Percentiles rank a stretch among this genome's conserved stretches.
These are phyloP conservation scores for Theristicus caerulescens DNA, from an alignment of 2,113 vertebrate genomes.

Conservation along the genomic window DNA sequence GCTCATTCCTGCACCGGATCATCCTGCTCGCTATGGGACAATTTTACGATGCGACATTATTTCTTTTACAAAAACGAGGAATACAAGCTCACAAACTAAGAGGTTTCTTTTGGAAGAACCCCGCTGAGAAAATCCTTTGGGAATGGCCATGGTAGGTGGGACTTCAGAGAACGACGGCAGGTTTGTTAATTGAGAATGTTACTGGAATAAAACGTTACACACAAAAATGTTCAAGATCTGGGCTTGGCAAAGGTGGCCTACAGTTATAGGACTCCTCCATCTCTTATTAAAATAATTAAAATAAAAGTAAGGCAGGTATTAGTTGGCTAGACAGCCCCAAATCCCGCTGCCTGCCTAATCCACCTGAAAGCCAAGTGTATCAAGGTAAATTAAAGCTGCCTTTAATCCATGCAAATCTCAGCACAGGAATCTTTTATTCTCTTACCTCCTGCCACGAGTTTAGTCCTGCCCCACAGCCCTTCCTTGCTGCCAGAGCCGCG, in stretches of 20 bases:
- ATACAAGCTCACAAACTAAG: not conserved
- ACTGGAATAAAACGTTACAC: not conserved
- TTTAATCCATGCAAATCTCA: slow-evolving; percentile 60
- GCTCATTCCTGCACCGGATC: not conserved
- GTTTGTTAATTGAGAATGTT: accelerated
- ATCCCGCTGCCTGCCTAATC: not conserved
- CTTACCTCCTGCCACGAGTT: not conserved
- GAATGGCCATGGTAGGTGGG: not conserved
- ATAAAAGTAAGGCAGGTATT: slow-evolving; percentile 4
- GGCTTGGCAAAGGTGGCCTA: not conserved
- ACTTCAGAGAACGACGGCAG: not conserved
- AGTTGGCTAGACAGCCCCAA: slow-evolving; percentile 46
- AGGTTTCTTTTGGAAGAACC: not conserved
- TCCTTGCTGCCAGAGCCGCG: not conserved
- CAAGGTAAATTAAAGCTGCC: slow-evolving; percentile 34
- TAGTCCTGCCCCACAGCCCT: not conserved
- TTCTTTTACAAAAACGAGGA: not conserved
- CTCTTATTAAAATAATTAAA: slow-evolving; percentile 17
- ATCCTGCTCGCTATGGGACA: too few relatives aligned
- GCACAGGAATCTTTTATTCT: slow-evolving; percentile 2
- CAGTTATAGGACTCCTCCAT: not conserved
- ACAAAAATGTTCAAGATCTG: not conserved
- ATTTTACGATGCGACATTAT: accelerated
- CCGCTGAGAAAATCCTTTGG: not conserved
- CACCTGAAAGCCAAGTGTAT: slow-evolving; percentile 33